Evolutionary conservation across 2,888 invertebrate genomes (phyloP).

Genomic region (Apocheima hispidaria): DNA sequence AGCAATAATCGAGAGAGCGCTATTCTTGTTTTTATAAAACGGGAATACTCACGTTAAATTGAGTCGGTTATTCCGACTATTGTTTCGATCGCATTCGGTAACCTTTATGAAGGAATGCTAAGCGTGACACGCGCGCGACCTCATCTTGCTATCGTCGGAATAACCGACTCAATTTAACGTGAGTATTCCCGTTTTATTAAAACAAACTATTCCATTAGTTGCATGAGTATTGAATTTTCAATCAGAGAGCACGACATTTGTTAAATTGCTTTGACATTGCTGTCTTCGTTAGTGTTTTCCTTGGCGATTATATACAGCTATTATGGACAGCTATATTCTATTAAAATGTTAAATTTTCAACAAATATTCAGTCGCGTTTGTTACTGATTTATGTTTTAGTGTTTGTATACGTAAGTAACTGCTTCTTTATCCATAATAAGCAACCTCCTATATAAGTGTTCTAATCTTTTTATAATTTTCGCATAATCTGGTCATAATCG

Average conservation of each 20-base stretch:
- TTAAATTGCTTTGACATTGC: conserved; percentile 26
- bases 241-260: conserved; percentile 32
- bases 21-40: too few relatives aligned
- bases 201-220: too few relatives aligned
- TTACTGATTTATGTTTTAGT: neutral
- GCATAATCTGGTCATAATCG: neutral
- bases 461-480: neutral
- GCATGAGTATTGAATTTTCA: conserved; percentile 31
- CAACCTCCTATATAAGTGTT: too few relatives aligned
- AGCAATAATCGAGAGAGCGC: conserved; percentile 69
- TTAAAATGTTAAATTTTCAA: neutral
- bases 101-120: too few relatives aligned
- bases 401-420: neutral
- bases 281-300: conserved; percentile 15
- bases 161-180: too few relatives aligned
- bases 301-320: conserved; percentile 14
- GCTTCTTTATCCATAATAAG: too few relatives aligned
- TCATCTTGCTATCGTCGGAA: too few relatives aligned
- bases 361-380: neutral
- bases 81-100: too few relatives aligned
- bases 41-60: too few relatives aligned
- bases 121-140: too few relatives aligned
- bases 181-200: too few relatives aligned
- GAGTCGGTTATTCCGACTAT: conserved; percentile 27
- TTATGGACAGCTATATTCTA: neutral